phyloP scores from a whole-genome alignment of 2,888 invertebrate species.

The Harpagoxenus sublaevis region DNA sequence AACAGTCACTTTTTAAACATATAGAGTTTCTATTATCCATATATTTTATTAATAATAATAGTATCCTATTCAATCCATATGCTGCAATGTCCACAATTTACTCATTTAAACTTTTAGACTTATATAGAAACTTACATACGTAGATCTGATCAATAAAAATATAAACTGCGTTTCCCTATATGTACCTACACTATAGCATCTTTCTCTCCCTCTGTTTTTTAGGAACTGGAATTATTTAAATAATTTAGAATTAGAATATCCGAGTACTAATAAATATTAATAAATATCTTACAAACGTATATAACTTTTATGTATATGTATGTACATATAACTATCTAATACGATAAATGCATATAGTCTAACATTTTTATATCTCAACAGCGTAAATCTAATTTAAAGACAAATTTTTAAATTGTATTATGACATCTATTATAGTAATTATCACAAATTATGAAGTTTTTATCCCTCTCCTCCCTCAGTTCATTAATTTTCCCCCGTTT shows the following conservation, averaged over 20 bases:
- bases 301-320: background rate
- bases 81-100: no score
- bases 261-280: background rate
- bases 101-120: no score
- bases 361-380: background rate
- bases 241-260: background rate
- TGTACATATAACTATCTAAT: no score
- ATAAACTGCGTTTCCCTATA: background rate
- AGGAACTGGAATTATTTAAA: background rate
- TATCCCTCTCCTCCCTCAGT: constrained; percentile 37
- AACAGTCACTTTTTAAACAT: background rate
- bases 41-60: no score
- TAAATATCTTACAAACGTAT: background rate
- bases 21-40: background rate
- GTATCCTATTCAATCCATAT: no score
- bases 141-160: no score
- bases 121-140: no score
- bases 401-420: background rate
- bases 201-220: background rate
- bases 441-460: constrained; percentile 34
- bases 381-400: background rate
- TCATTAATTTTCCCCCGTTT: constrained; percentile 41
- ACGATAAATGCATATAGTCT: background rate
- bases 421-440: constrained; percentile 12
- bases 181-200: background rate